A percentile compares a stretch with the other conserved stretches of the same genome.
These are phyloP conservation scores for Aradophagus sp. DNA, from an alignment of 1,140 invertebrate species.

Conservation along the genomic window DNA sequence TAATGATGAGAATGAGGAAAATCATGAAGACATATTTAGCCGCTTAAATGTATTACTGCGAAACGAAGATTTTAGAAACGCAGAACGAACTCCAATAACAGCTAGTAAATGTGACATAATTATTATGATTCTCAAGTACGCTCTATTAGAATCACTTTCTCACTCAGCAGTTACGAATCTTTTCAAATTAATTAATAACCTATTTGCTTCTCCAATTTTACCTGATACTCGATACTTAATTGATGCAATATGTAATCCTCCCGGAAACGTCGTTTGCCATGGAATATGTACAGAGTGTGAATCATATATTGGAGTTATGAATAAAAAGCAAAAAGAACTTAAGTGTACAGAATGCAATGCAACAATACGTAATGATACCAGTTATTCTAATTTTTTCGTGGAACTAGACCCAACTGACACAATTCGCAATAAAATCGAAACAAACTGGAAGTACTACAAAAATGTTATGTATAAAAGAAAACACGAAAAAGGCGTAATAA, in stretches of 20 bases:
- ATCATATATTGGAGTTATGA: slow-evolving; percentile 12
- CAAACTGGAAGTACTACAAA: slow-evolving; percentile 9
- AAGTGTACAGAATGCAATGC: no score
- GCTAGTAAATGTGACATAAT: slow-evolving; percentile 10
- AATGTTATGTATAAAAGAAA: slow-evolving; percentile 3
- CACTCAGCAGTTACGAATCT: slow-evolving; percentile 6
- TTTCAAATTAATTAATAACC: slow-evolving; percentile 11
- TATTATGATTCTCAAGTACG: slow-evolving; percentile 17
- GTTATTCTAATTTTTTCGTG: slow-evolving; percentile 17
- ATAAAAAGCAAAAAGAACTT: no score
- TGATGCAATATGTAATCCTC: slow-evolving; percentile 27
- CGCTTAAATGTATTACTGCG: no score
- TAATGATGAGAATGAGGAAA: no score
- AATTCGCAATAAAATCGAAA: slow-evolving; percentile 14
- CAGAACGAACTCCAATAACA: no score
- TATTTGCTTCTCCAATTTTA: slow-evolving; percentile 13
- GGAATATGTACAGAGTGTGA: slow-evolving; percentile 21
- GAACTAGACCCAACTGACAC: slow-evolving; percentile 12
- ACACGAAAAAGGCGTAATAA: slow-evolving; percentile 6
- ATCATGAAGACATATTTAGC: no score
- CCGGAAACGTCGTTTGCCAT: slow-evolving; percentile 15
- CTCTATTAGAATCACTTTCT: slow-evolving; percentile 7
- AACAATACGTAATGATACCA: slow-evolving; percentile 1
- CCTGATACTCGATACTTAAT: slow-evolving; percentile 16
- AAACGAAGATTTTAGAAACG: no score